Evolutionary conservation across 2,113 vertebrate species (phyloP), one percentile per base, ranked within the genome.

Genomic region (Mugil cephalus): DNA sequence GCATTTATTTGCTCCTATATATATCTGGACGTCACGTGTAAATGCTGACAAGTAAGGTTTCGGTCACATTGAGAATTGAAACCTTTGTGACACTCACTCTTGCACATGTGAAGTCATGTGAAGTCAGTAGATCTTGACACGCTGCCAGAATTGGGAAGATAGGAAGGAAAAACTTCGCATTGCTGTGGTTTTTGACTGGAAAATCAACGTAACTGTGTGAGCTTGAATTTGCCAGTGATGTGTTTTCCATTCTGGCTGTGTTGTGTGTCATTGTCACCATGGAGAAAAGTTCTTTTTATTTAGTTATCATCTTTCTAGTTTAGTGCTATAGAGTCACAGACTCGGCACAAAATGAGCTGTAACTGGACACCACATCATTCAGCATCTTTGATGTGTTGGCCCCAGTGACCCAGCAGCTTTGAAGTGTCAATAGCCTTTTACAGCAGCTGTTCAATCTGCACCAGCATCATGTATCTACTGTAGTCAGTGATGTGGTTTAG

Each of bases 191-290:
- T 39, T 21, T 1, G 4, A 19, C 1, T 18, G 47, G 46, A 30
- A 72, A 50, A 30, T 14, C 6, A 1, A 3, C 9, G 0, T n/a
- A 0, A 5, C 43, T 38, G 6, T 21, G 14, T 24, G 3, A 10
- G 0, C 6, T 17, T 14, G 7, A 6, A 36, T 43, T 70, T 38
- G 1, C 10, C 8, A 0, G 1, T 38, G 43, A 61, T 30, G 10
- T 0, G 35, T 62, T 77, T 81, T 71, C 74, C 69, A 64, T 36
- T 63, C 7, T 38, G 39, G 12, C 1, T 4, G 3, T 38, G 3
- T 36, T 12, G 1, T 30, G 24, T 17, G n/a, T 69, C 30, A 6
- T 4, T 34, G 10, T 19, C n/a, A 15, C 61, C 35, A 19, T 60
- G 18, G 64, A 62, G 19, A 47, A 65, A 60, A 36, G 1, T 30